Conservation (phyloP, 2,113 vertebrate genomes). For the Rhabdomys dilectus region DNA sequence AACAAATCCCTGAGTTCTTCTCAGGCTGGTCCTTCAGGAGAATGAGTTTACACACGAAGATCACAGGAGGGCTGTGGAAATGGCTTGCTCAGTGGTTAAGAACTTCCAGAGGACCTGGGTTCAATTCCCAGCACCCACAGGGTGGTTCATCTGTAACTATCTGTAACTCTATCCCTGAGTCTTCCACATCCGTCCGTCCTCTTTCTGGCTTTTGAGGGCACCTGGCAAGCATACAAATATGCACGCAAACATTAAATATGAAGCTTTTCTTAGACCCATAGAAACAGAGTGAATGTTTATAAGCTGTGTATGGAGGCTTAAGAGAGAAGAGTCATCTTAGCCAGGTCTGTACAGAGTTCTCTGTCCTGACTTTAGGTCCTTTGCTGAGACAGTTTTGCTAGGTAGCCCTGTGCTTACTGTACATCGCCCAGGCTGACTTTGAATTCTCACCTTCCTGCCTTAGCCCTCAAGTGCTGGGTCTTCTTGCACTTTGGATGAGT, state of each 20-base stretch:
- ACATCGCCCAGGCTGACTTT: neutral
- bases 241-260: neutral
- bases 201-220: neutral
- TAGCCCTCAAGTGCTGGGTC: neutral
- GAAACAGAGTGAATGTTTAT: neutral
- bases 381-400: neutral
- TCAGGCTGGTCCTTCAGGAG: neutral
- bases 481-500: neutral
- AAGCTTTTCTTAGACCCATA: neutral
- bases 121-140: neutral
- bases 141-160: neutral
- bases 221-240: neutral
- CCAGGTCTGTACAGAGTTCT: neutral
- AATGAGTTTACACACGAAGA: neutral
- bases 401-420: neutral
- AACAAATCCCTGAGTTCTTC: neutral
- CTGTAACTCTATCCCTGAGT: neutral
- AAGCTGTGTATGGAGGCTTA: neutral
- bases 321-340: neutral
- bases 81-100: neutral
- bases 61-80: neutral
- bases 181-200: neutral
- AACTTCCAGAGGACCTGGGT: neutral
- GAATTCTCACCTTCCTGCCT: neutral
- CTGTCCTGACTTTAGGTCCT: neutral